phyloP scores from a whole-genome alignment of 2,113 vertebrate genomes.

The Syngnathus typhle region DNA sequence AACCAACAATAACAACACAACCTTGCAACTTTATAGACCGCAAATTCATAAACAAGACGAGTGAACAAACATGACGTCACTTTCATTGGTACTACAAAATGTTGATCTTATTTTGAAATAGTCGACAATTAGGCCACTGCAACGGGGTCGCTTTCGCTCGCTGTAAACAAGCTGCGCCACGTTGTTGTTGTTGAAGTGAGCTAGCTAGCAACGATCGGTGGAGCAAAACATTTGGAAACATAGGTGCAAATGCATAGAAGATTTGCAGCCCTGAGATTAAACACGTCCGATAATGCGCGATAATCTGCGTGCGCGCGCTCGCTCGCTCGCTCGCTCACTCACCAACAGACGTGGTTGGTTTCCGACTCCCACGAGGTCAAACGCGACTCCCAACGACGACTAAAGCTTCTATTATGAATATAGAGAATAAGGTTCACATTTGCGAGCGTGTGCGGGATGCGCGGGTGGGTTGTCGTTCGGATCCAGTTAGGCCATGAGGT shows the following conservation, averaged over 20 bases:
- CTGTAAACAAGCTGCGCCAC: not conserved
- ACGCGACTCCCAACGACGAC: not conserved
- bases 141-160: no score
- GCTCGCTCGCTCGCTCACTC: not conserved
- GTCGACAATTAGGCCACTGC: no score
- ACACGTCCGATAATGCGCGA: conserved; percentile 4
- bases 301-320: not conserved
- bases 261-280: not conserved
- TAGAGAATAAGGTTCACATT: not conserved
- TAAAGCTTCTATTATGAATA: not conserved
- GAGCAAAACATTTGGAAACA: not conserved
- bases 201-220: not conserved
- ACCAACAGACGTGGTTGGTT: not conserved
- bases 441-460: not conserved
- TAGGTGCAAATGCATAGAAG: not conserved
- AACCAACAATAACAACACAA: not conserved
- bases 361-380: not conserved
- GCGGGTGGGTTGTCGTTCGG: not conserved
- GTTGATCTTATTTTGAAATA: not conserved
- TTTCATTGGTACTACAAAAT: not conserved
- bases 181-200: not conserved
- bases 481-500: not conserved
- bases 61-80: not conserved
- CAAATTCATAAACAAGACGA: not conserved
- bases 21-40: not conserved